These are phyloP conservation scores for Corythucha ciliata DNA, from an alignment of 2,888 invertebrate species.

Conservation along the genomic window DNA sequence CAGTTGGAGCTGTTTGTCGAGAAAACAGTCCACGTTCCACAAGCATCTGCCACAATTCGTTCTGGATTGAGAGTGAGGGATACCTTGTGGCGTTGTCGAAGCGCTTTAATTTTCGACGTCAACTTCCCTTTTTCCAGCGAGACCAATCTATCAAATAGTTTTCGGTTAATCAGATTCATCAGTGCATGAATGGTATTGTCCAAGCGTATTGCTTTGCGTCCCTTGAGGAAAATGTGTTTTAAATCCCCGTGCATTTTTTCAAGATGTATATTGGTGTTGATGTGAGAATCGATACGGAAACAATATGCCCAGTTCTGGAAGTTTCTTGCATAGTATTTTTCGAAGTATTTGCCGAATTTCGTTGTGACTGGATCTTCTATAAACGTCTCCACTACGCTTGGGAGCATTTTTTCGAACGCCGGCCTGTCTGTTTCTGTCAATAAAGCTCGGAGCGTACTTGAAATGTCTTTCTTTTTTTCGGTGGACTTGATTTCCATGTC, in stretches of 20 bases:
- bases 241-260: neutral
- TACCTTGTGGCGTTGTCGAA: too few species aligned
- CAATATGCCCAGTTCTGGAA: conserved; percentile 4
- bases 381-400: neutral
- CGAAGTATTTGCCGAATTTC: conserved; percentile 6
- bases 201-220: neutral
- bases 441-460: neutral
- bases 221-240: conserved; percentile 5
- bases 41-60: too few species aligned
- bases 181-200: conserved; percentile 5
- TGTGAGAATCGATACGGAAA: conserved; percentile 6
- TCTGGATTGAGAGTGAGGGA: too few species aligned
- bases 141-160: conserved; percentile 2
- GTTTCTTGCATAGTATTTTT: neutral
- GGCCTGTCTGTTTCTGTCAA: neutral
- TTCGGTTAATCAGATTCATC: neutral
- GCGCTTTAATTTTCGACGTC: too few species aligned
- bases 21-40: too few species aligned
- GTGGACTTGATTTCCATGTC: too few species aligned
- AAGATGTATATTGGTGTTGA: conserved; percentile 7
- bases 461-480: neutral
- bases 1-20: too few species aligned
- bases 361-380: neutral
- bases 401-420: neutral
- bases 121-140: conserved; percentile 3